phyloP scores from a whole-genome alignment of 2,797 vertebrate species.

The Takifugu rubripes region DNA sequence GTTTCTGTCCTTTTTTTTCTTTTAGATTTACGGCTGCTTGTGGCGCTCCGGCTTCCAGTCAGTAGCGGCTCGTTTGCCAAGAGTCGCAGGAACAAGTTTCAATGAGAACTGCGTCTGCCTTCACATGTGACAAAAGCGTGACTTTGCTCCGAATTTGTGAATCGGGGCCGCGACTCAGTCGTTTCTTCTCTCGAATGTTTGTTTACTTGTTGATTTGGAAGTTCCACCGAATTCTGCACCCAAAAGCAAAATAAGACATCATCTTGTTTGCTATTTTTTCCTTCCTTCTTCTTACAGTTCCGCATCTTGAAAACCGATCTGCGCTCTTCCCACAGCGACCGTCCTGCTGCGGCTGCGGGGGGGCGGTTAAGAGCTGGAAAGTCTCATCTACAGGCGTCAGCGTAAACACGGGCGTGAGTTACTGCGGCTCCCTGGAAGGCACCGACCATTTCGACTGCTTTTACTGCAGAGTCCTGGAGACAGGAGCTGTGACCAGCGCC shows the following conservation, averaged over 20 bases:
- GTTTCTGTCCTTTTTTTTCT: too few species aligned
- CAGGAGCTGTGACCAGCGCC: too few species aligned
- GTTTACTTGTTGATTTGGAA: too few species aligned
- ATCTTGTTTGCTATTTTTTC: constrained; percentile 12
- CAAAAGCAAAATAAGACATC: constrained; percentile 38
- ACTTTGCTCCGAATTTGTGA: too few species aligned
- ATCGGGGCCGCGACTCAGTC: too few species aligned
- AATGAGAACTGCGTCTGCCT: too few species aligned
- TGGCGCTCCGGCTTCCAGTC: constrained; percentile 40
- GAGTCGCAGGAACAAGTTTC: constrained; percentile 3
- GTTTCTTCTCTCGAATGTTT: too few species aligned
- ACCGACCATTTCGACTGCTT: constrained; percentile 5
- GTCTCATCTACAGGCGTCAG: constrained; percentile 25
- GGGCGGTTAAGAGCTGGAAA: constrained; percentile 9
- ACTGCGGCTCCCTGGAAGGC: constrained; percentile 9
- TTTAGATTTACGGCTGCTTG: constrained; percentile 16
- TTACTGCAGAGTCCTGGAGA: background rate
- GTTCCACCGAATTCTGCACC: constrained; percentile 9
- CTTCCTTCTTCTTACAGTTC: constrained; percentile 39
- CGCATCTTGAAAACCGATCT: constrained; percentile 70
- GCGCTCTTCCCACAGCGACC: constrained; percentile 22
- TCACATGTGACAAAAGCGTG: too few species aligned
- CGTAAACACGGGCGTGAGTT: constrained; percentile 39
- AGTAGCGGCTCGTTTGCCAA: constrained; percentile 30
- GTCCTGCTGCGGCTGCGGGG: constrained; percentile 43